Percentiles rank a stretch among this genome's conserved stretches.
Evolutionary conservation across 2,797 vertebrate genomes (phyloP).

Genomic region (Erithacus rubecula): DNA sequence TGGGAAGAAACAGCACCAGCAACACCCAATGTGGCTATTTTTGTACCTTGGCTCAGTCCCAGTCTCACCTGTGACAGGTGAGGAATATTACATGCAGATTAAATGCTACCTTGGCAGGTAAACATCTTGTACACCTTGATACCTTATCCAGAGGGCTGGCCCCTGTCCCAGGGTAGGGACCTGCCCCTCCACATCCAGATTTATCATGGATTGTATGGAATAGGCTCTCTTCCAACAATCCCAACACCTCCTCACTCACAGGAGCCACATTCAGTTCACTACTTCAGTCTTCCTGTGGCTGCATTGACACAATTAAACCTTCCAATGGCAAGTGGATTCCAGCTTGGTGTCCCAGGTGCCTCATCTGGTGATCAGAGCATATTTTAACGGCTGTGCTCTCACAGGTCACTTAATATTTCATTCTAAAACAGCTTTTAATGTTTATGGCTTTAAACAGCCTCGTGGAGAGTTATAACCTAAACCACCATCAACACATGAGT

Average conservation of each 20-base stretch:
- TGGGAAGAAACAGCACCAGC: background rate
- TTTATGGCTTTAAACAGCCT: background rate
- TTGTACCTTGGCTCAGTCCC: background rate
- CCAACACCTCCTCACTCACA: accelerated
- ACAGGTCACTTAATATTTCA: background rate
- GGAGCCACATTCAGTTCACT: accelerated
- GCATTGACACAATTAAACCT: background rate
- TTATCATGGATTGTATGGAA: background rate
- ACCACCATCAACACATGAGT: background rate
- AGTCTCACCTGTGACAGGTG: background rate
- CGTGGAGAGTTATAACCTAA: background rate
- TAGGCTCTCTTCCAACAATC: background rate
- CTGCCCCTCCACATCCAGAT: background rate
- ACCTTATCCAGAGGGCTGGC: background rate
- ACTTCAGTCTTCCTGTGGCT: background rate
- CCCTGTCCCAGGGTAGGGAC: background rate
- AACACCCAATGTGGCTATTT: background rate
- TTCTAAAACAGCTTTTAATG: background rate
- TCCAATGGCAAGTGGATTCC: background rate
- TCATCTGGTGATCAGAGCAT: background rate
- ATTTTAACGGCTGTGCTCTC: background rate
- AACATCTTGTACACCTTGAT: background rate
- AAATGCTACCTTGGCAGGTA: slow-evolving; percentile 7
- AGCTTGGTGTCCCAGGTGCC: background rate
- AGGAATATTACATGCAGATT: background rate